These are phyloP conservation scores for Mactra quadrangularis DNA, from an alignment of 1,140 invertebrate species.

Conservation along the genomic window DNA sequence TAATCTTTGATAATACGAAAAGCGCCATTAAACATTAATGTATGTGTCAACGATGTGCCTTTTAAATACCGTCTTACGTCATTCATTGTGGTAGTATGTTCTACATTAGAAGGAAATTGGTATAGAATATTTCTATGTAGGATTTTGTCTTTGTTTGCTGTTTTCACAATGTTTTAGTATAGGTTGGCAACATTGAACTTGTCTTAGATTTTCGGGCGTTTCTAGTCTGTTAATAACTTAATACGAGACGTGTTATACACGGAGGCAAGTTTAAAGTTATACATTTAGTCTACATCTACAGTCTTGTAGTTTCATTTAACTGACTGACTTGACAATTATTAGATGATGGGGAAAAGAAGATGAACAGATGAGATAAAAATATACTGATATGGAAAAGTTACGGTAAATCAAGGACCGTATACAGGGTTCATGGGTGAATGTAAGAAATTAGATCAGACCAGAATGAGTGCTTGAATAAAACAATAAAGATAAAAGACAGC, in stretches of 20 bases:
- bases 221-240: neutral
- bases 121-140: neutral
- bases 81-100: neutral
- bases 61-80: conserved; percentile 12
- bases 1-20: conserved; percentile 40
- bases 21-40: conserved; percentile 34
- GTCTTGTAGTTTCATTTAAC: too few species aligned
- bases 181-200: neutral
- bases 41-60: neutral
- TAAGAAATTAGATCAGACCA: too few species aligned
- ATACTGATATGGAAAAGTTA: too few species aligned
- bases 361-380: too few species aligned
- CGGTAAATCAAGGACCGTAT: too few species aligned
- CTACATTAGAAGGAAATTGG: neutral
- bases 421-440: too few species aligned
- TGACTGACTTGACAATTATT: too few species aligned
- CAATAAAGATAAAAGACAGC: too few species aligned
- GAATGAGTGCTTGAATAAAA: too few species aligned
- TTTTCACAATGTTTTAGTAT: neutral
- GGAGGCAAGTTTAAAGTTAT: neutral
- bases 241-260: neutral
- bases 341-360: too few species aligned
- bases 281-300: too few species aligned
- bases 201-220: neutral
- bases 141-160: neutral